Evolutionary conservation across 2,113 vertebrate genomes (phyloP), one percentile per base, ranked within the genome.

Genomic region (Nannospalax galili): DNA sequence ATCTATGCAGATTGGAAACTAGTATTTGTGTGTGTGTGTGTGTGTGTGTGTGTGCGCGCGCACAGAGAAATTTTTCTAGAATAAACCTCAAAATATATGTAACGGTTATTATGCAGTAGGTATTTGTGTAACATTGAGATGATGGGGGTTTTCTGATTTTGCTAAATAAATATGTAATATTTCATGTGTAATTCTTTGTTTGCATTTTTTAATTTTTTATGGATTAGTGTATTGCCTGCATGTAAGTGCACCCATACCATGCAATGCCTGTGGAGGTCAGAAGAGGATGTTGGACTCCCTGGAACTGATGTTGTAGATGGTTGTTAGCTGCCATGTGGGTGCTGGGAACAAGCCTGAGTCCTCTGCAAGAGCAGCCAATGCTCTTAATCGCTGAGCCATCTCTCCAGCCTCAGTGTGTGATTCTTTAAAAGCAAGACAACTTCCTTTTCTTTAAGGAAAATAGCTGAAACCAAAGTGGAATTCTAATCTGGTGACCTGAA

Each of bases 401-500:
- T 52, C 48, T 52, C 11, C 48, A 52, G 11, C 48, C 48, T 11
- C 11, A 11, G 11, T 52, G 11, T 52, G 48, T 52, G 11, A 52
- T 52, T 52, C 48, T 52, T 40, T 67, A 24, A 96, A 95, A 94
- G 35, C 16, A 80, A 12, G 73, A 35, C 26, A 69, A 30, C n/a
- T 95, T 94, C 72, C 35, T 95, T 92, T 67, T 81, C 84, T 77
- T 97, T 40, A 93, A 95, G 92, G 60, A 58, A 86, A 89, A 94
- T 48, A 84, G 65, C 73, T 65, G 84, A 81, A 90, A 81, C 67
- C 62, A 84, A 87, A 77, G 9, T 73, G 80, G 75, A 97, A 97
- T 97, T 97, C 86, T 95, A 97, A 97, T 91, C 84, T 84, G 58
- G 79, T 94, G 93, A 92, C 70, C 93, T 72, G 42, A 70, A 96